Evolutionary conservation across 2,888 invertebrate species (phyloP).

Genomic region (Imbricaverruca yamaguchii): DNA sequence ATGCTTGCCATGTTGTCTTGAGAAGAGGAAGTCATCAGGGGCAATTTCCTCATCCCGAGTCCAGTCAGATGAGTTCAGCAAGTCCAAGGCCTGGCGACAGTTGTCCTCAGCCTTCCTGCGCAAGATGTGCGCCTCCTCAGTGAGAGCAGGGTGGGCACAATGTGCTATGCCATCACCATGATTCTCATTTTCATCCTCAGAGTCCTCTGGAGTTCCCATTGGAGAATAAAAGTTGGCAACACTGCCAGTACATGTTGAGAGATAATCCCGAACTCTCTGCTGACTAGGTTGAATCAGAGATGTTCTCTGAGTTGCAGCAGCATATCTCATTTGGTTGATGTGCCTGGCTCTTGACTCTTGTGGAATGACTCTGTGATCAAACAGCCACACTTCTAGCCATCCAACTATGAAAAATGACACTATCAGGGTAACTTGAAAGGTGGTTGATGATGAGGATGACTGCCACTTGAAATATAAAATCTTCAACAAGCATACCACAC

Average conservation of each 20-base stretch:
- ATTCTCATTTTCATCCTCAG: slow-evolving; percentile 23
- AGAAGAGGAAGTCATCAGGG: not conserved
- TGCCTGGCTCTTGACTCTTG: slow-evolving; percentile 17
- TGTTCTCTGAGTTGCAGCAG: not conserved
- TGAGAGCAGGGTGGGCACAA: not conserved
- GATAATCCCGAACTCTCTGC: slow-evolving; percentile 5
- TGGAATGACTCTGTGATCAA: slow-evolving; percentile 23
- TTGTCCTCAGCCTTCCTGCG: not conserved
- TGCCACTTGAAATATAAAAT: slow-evolving; percentile 11
- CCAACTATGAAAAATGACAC: slow-evolving; percentile 22
- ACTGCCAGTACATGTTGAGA: slow-evolving; percentile 22
- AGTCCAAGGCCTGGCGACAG: not conserved
- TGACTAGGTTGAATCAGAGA: not conserved
- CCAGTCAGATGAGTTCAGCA: slow-evolving; percentile 18
- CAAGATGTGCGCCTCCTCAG: not conserved
- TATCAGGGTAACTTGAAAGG: slow-evolving; percentile 22
- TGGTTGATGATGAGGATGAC: slow-evolving; percentile 13
- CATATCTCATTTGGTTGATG: not conserved
- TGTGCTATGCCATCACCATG: too few relatives aligned
- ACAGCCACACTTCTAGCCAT: slow-evolving; percentile 25
- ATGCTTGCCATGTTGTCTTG: not conserved
- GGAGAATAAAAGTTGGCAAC: slow-evolving; percentile 27
- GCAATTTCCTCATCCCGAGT: not conserved
- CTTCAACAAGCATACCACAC: not conserved
- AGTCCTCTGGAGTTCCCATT: slow-evolving; percentile 15